Evolutionary conservation across 2,113 vertebrate species (phyloP).

Genomic region (Pristiophorus japonicus): DNA sequence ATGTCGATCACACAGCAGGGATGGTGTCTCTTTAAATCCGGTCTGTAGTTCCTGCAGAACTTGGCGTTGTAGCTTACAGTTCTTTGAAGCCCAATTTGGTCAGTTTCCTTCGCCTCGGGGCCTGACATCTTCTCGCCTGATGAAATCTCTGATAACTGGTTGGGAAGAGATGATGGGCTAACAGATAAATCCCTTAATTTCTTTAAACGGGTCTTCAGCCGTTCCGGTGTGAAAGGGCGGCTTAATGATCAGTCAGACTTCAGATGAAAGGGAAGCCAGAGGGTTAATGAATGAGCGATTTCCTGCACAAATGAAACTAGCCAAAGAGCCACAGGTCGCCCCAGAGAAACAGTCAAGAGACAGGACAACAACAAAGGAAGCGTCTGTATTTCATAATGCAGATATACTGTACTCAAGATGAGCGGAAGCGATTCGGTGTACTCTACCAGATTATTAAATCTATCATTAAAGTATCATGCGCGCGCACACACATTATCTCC

Average conservation of each 20-base stretch:
- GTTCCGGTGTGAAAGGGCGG: constrained; percentile 32
- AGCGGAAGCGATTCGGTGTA: not conserved
- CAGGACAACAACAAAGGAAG: constrained; percentile 11
- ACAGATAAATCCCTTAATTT: constrained; percentile 34
- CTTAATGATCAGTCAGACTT: constrained; percentile 33
- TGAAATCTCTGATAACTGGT: constrained; percentile 25
- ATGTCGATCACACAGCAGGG: not conserved
- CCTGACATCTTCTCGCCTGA: constrained; percentile 29
- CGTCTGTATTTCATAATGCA: constrained; percentile 12
- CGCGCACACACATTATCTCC: not conserved
- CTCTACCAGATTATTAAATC: constrained; percentile 39
- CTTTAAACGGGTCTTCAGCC: constrained; percentile 33
- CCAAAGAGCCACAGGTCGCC: constrained; percentile 17
- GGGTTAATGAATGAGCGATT: constrained; percentile 38
- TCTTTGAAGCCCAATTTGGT: constrained; percentile 22
- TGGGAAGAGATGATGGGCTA: constrained; percentile 31
- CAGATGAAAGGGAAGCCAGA: constrained; percentile 36
- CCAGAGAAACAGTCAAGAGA: constrained; percentile 24
- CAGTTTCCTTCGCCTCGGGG: not conserved
- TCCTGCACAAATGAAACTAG: constrained; percentile 27
- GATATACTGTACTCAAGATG: not conserved
- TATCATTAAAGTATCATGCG: constrained; percentile 44
- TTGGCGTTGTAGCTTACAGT: constrained; percentile 13
- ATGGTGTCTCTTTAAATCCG: not conserved
- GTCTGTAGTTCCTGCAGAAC: not conserved